Base-by-base conservation (phyloP, 2,797 vertebrate genomes). In the Hyperoplus immaculatus region DNA sequence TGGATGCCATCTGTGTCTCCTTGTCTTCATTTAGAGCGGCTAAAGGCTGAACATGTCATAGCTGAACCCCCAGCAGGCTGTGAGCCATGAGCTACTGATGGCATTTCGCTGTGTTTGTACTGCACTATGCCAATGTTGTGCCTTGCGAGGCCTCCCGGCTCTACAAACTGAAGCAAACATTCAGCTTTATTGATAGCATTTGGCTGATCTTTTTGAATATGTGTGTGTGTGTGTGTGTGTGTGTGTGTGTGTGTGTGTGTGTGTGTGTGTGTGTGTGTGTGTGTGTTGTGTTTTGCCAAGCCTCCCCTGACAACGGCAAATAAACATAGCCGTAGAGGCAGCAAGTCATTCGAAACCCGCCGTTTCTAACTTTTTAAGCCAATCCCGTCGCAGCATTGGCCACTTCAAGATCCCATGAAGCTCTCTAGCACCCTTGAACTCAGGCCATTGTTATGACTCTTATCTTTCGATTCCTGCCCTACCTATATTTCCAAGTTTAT, bases 281-380 rank as follows among this genome's bases (percentile, higher is more conserved):
- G 65, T 61, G 57, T 72, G 73, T 77, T 70, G 73, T 93, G 87
- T 92, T 92, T 91, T 92, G 81, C 86, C 83, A 86, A 69, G 86
- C 79, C 80, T 92, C 90, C 93, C 89, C 83, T 90, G 92, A 93
- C 89, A 86, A 93, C 90, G 64, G 76, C 91, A 88, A 92, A 91
- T 88, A 92, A 92, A 93, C 90, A 91, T 63, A 45, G 74, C 88
- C 70, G 75, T 49, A 69, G 74, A 84, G 77, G 80, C 67, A 62
- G 79, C n/a, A 16, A 82, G 84, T 86, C 49, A 1, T 79, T 90
- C 1, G 11, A 83, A 85, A 67, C 64, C 29, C 38, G 14, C 67
- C 62, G 49, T 74, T 73, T 81, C 59, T 81, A 64, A 83, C 62
- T 77, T 87, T 92, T 65, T 76, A 58, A 72, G 75, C 88, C 89